Conservation (phyloP, 64 coral and sea anemone genomes). For the Hydrozoanthus tunicans region DNA sequence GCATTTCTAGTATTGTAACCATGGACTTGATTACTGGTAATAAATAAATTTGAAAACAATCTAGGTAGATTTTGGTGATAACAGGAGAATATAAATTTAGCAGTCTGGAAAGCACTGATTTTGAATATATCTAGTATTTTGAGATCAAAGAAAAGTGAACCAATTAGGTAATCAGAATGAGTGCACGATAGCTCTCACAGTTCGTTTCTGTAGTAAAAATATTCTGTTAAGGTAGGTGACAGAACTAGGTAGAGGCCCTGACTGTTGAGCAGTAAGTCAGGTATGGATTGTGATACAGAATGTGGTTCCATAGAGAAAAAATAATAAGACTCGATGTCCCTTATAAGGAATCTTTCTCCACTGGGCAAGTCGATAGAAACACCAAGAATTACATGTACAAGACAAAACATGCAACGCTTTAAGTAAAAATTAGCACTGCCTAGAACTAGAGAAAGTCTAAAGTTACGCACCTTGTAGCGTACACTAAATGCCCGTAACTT, state of each 20-base stretch:
- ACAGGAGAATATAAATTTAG: slow-evolving; percentile 57
- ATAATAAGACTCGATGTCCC: no score
- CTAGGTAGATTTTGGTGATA: slow-evolving; percentile 35
- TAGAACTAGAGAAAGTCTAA: no score
- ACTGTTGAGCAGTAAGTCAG: neutral
- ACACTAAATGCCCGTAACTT: no score
- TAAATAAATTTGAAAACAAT: slow-evolving; percentile 25
- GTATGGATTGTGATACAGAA: no score
- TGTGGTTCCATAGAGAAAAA: no score
- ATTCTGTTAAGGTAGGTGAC: slow-evolving; percentile 13
- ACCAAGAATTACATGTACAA: no score
- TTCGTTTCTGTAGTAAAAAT: slow-evolving; percentile 28
- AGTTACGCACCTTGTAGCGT: no score
- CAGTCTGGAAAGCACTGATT: slow-evolving; percentile 30
- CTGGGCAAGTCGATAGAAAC: no score
- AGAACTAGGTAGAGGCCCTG: slow-evolving; percentile 26
- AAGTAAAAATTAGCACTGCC: no score
- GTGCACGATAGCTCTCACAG: neutral
- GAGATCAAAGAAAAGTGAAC: slow-evolving; percentile 35
- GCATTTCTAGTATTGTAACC: neutral
- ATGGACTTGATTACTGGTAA: slow-evolving; percentile 44
- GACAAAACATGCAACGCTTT: no score
- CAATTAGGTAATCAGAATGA: slow-evolving; percentile 38
- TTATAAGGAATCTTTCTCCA: no score
- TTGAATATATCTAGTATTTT: slow-evolving; percentile 51